Evolutionary conservation across 1,140 invertebrate genomes (phyloP).

Genomic region (Drosophila nebulosa): DNA sequence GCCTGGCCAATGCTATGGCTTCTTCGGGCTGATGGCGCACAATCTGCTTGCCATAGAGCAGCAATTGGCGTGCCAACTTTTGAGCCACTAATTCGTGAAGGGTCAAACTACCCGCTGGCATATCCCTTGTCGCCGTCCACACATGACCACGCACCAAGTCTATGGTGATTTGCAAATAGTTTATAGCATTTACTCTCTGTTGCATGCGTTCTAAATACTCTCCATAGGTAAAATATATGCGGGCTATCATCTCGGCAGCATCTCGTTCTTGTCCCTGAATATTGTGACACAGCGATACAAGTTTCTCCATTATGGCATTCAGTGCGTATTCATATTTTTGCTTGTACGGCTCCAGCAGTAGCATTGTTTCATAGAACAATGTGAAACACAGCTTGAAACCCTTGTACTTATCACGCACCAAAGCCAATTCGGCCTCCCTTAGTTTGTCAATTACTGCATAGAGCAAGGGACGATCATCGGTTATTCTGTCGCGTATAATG

Average conservation of each 20-base stretch:
- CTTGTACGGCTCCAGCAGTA: conserved; percentile 50
- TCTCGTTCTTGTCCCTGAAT: conserved; percentile 47
- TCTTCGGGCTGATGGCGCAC: conserved; percentile 54
- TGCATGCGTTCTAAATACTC: conserved; percentile 24
- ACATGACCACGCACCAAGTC: conserved; percentile 54
- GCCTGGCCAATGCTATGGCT: conserved; percentile 46
- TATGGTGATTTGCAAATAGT: conserved; percentile 46
- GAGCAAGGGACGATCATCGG: conserved; percentile 46
- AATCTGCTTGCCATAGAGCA: conserved; percentile 42
- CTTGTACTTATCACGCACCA: conserved; percentile 14
- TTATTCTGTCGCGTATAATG: conserved; percentile 50
- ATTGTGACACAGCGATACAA: conserved; percentile 55
- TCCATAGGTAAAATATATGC: conserved; percentile 62
- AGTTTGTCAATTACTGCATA: conserved; percentile 47
- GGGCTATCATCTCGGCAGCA: conserved; percentile 53
- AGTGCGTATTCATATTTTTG: conserved; percentile 54
- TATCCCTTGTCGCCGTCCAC: conserved; percentile 46
- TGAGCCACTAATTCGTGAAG: conserved; percentile 53
- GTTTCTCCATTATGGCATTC: conserved; percentile 50
- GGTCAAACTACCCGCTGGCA: conserved; percentile 38
- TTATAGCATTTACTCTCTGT: conserved; percentile 29
- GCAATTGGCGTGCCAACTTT: conserved; percentile 48
- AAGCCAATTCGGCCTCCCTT: conserved; percentile 44
- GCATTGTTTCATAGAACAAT: conserved; percentile 48
- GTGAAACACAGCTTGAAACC: conserved; percentile 47